A percentile compares a stretch with the other conserved stretches of the same genome.
Conservation (phyloP, 2,113 vertebrate genomes). For the Phyllostomus discolor region DNA sequence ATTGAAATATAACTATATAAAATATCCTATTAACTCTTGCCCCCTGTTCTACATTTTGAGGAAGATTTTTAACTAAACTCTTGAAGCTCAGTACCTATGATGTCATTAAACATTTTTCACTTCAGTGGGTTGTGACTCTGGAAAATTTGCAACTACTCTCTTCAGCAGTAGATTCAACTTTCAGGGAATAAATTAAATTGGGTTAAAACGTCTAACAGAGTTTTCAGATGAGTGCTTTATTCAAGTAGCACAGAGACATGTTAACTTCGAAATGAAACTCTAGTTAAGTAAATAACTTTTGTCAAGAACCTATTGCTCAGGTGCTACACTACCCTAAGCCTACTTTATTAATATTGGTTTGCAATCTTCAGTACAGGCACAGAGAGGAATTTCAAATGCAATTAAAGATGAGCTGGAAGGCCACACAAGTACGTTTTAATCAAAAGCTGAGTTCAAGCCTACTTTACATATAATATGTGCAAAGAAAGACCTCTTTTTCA, state of each 20-base stretch:
- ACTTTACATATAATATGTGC: constrained; percentile 60
- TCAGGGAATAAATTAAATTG: constrained; percentile 81
- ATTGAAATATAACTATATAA: constrained; percentile 75
- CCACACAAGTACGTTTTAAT: constrained; percentile 80
- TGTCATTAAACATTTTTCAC: constrained; percentile 81
- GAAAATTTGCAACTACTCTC: constrained; percentile 75
- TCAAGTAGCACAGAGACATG: constrained; percentile 66
- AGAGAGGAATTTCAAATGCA: constrained; percentile 81
- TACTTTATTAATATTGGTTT: constrained; percentile 83
- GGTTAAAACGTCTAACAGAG: constrained; percentile 80
- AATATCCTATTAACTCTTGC: constrained; percentile 82
- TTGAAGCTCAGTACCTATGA: constrained; percentile 77
- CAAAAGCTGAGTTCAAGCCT: constrained; percentile 72
- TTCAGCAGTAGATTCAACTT: constrained; percentile 80
- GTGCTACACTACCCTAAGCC: constrained; percentile 74
- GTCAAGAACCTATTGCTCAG: constrained; percentile 74
- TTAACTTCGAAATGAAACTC: constrained; percentile 82
- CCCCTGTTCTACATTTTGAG: constrained; percentile 78
- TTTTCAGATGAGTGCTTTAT: constrained; percentile 79
- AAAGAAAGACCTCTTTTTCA: constrained; percentile 52
- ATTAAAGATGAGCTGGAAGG: constrained; percentile 79
- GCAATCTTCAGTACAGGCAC: constrained; percentile 76
- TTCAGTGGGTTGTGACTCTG: constrained; percentile 79
- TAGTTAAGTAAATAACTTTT: constrained; percentile 82
- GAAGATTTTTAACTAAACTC: constrained; percentile 80